phyloP scores from a whole-genome alignment of 2,113 vertebrate genomes.

The Oreochromis niloticus region DNA sequence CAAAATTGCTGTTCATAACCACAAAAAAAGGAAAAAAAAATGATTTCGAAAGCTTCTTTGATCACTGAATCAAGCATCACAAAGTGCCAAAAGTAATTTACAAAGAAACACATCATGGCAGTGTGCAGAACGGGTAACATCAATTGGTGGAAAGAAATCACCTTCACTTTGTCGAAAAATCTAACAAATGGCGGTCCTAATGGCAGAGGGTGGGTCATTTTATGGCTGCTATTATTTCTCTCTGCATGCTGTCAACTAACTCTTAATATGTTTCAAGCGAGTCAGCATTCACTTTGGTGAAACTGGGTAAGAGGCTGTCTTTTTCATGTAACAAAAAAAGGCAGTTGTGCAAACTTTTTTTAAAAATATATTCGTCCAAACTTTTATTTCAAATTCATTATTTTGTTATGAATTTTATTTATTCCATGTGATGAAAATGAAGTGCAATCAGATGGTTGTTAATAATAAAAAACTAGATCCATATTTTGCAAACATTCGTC shows the following conservation, averaged over 20 bases:
- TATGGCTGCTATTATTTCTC: background rate
- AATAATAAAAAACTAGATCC: background rate
- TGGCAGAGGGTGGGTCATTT: background rate
- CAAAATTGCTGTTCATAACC: background rate
- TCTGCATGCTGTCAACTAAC: background rate
- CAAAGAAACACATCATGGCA: background rate
- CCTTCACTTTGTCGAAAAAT: background rate
- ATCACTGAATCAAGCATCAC: background rate
- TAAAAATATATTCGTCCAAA: background rate
- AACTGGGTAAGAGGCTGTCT: background rate
- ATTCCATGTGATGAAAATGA: background rate
- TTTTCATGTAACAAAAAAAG: background rate
- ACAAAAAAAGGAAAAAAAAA: accelerated
- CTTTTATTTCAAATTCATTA: background rate
- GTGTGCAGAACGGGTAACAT: background rate
- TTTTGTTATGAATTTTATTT: background rate
- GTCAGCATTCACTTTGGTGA: background rate
- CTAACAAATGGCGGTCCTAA: background rate
- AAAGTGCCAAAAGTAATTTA: background rate
- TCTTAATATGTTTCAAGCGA: background rate
- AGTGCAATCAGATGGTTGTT: background rate
- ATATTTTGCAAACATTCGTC: background rate
- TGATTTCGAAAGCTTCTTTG: background rate
- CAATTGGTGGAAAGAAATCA: background rate
- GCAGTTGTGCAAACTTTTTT: background rate